These are phyloP conservation scores for Sarcophaga bullata DNA, from an alignment of 1,140 invertebrate species.

Conservation along the genomic window DNA sequence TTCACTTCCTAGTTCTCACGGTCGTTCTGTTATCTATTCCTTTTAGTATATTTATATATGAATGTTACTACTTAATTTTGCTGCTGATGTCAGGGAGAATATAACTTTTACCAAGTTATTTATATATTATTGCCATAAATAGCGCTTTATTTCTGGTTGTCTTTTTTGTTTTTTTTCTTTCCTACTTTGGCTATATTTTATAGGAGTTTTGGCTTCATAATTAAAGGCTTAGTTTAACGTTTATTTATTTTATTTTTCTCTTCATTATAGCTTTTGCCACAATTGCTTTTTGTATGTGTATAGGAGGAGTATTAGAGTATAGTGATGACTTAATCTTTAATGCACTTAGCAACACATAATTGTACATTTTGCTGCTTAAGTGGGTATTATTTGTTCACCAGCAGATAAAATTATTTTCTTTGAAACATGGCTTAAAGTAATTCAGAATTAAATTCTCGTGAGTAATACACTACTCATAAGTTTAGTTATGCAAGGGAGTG, in stretches of 20 bases:
- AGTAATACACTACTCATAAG: too few species aligned
- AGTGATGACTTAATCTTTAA: slow-evolving; percentile 1
- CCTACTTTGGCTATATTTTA: not conserved
- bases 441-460: not conserved
- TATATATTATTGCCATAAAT: not conserved
- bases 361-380: slow-evolving; percentile 2
- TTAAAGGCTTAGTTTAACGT: not conserved
- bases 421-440: slow-evolving; percentile 16
- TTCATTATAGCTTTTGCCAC: not conserved
- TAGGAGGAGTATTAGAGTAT: too few species aligned
- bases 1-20: too few species aligned
- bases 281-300: not conserved
- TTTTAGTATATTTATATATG: too few species aligned
- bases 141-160: not conserved
- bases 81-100: slow-evolving; percentile 16
- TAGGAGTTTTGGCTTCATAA: not conserved
- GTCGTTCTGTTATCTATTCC: not conserved
- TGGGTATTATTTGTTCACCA: slow-evolving; percentile 21
- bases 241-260: not conserved
- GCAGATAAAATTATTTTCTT: slow-evolving; percentile 6
- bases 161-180: not conserved
- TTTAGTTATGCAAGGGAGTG: too few species aligned
- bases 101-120: not conserved
- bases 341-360: slow-evolving; percentile 20
- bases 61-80: not conserved